Conservation (phyloP, 2,888 invertebrate species). For the Bombylius discolor region DNA sequence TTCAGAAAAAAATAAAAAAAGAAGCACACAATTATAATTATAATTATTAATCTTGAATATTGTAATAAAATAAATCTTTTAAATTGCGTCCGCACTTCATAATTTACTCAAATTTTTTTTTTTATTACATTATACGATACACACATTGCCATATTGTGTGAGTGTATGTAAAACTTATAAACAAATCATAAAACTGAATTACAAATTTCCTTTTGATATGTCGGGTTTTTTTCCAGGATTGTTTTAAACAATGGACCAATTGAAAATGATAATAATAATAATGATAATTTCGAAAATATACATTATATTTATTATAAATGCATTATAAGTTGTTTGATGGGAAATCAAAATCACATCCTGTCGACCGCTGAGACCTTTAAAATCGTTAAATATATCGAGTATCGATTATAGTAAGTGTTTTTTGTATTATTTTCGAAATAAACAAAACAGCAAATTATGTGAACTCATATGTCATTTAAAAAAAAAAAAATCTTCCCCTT, state of each 20-base stretch:
- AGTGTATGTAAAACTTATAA: neutral
- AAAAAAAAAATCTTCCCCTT: neutral
- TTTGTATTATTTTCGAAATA: neutral
- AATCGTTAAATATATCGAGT: neutral
- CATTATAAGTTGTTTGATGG: neutral
- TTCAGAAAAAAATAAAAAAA: no score
- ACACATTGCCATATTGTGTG: no score
- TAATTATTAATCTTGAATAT: no score
- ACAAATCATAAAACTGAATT: constrained; percentile 4
- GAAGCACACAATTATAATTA: no score
- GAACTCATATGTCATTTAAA: neutral
- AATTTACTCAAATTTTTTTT: no score
- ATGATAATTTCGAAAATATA: neutral
- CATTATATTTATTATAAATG: no score
- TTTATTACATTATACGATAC: no score
- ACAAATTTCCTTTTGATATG: neutral
- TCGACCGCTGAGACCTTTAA: neutral
- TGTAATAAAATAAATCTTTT: no score
- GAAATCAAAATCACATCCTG: constrained; percentile 5
- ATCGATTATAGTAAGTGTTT: neutral
- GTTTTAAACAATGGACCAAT: neutral
- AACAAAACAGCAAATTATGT: constrained; percentile 3
- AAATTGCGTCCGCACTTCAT: no score
- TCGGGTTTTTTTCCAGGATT: neutral
- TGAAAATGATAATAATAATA: neutral